Base-by-base conservation (phyloP, 2,113 vertebrate genomes). In the Otocyon megalotis region DNA sequence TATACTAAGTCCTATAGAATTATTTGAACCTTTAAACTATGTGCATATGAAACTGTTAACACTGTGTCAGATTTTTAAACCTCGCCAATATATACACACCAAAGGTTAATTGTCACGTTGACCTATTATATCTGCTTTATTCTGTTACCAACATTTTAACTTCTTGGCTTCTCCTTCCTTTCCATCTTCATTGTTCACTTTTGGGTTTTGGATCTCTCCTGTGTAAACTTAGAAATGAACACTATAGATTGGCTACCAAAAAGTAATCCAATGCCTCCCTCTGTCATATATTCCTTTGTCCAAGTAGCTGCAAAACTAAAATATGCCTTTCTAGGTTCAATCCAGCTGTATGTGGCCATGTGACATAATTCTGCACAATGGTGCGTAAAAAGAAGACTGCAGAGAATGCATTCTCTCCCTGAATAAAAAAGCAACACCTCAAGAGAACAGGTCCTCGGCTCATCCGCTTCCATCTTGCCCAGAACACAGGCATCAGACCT, bases 21-120 rank as follows among this genome's bases (percentile, higher is more conserved):
- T 88, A 88, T 22, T 69, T 88, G 32, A 43, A n/a, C 62, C 16
- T 88, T 85, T 92, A 86, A 79, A 60, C 22, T 60, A 50, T 58
- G 53, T 37, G 14, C 53, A 72, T 71, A 86, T 32, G 17, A 37
- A n/a, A 50, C 37, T 79, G 77, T 76, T 12, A 53, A 80, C 37
- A 76, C 58, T 43, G 48, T 67, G 50, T 63, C 60, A 90, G 37
- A 43, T 76, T 93, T 86, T 80, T 76, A 93, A 82, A 77, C 43
- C 37, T 62, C 19, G 2, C 30, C 81, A 83, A n/a, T 20, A 79
- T 60, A 65, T 11, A 83, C 24, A 60, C 22, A 62, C 15, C n/a
- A 91, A 63, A 77, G 79, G 63, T 96, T 72, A 72, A 82, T n/a
- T 83, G 60, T 92, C 88, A 71, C 69, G 22, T 53, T 77, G 26